Base-by-base conservation (phyloP, 2,113 vertebrate species). In the Murina feae region DNA sequence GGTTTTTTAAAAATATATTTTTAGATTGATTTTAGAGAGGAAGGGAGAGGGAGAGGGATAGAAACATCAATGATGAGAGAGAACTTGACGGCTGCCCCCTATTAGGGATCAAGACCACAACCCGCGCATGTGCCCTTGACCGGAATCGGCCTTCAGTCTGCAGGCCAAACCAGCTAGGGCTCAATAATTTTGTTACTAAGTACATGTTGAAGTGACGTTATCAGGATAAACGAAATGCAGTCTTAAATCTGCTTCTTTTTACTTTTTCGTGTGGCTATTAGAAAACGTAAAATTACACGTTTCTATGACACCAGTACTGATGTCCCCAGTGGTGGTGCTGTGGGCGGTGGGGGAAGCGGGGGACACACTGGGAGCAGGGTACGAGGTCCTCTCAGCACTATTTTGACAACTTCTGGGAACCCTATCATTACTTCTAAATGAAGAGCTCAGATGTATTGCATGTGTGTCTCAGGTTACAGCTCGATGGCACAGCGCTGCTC, bases 391-490 rank as follows among this genome's bases (percentile, higher is more conserved):
- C 74, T 28, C 44, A 5, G 10, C 4, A 0, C 13, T 23, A 14
- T 20, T n/a, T 82, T 30, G 18, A 12, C 65, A 35, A 25, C 12
- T 1, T 32, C 53, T 32, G 32, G 6, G 2, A 11, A 39, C 5
- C 5, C 49, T 1, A 3, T 51, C 35, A 4, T 23, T 49, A 32
- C 12, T 53, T 81, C 79, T 42, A 32, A 30, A 9, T 8, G 12
- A 23, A 72, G 30, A 12, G 53, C 39, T 5, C 7, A 9, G 63
- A 9, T 11, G 17, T 12, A 8, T 25, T 13, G 17, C 25, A 2
- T 0, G 0, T 1, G 49, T 4, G 58, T 16, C 21, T 30, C 20
- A 1, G 0, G 1, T 3, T 25, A 16, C 5, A 0, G 18, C 30
- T 78, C 74, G 4, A 0, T 2, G 5, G 44, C 28, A 9, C 39